Conservation (phyloP, 1,140 invertebrate genomes). For the Drosophila baimaii region DNA sequence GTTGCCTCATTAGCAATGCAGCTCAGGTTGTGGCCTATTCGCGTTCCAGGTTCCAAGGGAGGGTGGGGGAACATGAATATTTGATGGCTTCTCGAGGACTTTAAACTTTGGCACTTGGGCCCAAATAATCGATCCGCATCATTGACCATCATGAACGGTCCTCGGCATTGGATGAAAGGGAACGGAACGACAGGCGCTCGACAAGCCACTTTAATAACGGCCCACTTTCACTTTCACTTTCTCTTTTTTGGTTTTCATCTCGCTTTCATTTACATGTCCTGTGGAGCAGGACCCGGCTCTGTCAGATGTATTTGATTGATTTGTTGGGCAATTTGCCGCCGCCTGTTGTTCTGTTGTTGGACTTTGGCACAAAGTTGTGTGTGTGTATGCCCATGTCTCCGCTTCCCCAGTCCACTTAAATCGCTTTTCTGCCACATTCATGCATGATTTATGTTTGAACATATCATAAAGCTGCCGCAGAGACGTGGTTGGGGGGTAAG, state of each 20-base stretch:
- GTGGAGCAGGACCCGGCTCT: conserved; percentile 22
- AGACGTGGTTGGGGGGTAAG: conserved; percentile 1
- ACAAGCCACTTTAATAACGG: conserved; percentile 44
- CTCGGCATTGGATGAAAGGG: not conserved
- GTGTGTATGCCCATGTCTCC: conserved; percentile 33
- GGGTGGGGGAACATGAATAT: conserved; percentile 12
- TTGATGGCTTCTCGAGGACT: conserved; percentile 26
- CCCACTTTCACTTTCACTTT: conserved; percentile 12
- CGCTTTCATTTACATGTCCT: conserved; percentile 45
- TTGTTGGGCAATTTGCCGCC: conserved; percentile 53
- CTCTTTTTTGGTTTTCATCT: conserved; percentile 24
- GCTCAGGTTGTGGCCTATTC: conserved; percentile 9
- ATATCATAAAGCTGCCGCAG: conserved; percentile 44
- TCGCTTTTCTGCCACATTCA: conserved; percentile 53
- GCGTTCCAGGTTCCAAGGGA: conserved; percentile 11
- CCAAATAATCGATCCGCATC: conserved; percentile 49
- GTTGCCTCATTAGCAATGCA: conserved; percentile 12
- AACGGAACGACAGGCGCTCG: conserved; percentile 3
- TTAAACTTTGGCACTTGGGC: conserved; percentile 32
- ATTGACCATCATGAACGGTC: conserved; percentile 30
- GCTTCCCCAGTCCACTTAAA: conserved; percentile 31
- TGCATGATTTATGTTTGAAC: conserved; percentile 53
- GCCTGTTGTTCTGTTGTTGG: conserved; percentile 33
- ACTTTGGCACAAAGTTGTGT: conserved; percentile 39
- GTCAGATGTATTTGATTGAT: conserved; percentile 54